Percentiles rank a stretch among this genome's conserved stretches.
Conservation (phyloP, 30 jellyfish, hydroid and myxozoan species). For the Pseudorhiza aurosa region DNA sequence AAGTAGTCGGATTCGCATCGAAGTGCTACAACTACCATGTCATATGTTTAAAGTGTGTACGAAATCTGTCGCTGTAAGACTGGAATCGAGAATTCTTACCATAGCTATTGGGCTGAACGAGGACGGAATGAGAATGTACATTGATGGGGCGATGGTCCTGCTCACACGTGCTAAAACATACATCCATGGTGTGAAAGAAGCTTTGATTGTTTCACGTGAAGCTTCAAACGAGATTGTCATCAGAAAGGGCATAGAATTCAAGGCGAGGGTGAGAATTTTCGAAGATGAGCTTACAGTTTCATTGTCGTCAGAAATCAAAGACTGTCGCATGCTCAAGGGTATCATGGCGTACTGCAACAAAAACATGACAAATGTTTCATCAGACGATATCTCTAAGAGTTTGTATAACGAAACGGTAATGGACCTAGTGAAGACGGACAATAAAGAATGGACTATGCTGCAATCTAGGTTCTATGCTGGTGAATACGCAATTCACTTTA, state of each 20-base stretch:
- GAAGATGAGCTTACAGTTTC: constrained; percentile 26
- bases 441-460: background rate
- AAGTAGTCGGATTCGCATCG: constrained; percentile 19
- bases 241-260: background rate
- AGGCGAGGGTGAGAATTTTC: constrained; percentile 6
- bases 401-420: background rate
- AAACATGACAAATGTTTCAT: background rate
- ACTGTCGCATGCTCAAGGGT: constrained; percentile 25
- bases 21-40: constrained; percentile 44
- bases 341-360: constrained; percentile 19
- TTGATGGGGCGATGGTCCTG: background rate
- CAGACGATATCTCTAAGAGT: constrained; percentile 6
- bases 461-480: constrained; percentile 5
- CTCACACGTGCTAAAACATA: background rate
- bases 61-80: constrained; percentile 20
- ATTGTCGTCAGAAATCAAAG: background rate
- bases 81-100: constrained; percentile 24
- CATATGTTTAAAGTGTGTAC: constrained; percentile 26
- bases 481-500: constrained; percentile 38
- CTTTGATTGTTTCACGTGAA: constrained; percentile 8
- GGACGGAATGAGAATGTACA: background rate
- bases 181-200: background rate
- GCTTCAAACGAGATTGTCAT: constrained; percentile 15
- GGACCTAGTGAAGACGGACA: constrained; percentile 15
- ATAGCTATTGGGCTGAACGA: constrained; percentile 21